A percentile compares a stretch with the other conserved stretches of the same genome.
Evolutionary conservation across 2,113 vertebrate species (phyloP).

Genomic region (Dicerorhinus sumatrensis): DNA sequence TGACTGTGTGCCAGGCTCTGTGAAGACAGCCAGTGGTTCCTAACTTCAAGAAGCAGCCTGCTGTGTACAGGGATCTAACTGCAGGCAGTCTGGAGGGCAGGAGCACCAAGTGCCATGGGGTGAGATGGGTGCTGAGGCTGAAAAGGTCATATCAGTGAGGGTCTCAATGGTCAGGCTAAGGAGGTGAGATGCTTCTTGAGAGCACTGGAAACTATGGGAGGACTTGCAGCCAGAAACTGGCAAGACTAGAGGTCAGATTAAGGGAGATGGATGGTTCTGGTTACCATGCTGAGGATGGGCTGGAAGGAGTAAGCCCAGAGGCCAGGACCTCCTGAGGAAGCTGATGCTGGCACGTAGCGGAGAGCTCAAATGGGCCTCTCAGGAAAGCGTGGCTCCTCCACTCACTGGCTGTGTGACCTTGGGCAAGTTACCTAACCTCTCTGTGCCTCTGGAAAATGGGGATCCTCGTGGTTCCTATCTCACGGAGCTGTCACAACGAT

Average conservation of each 20-base stretch:
- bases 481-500: background rate
- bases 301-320: background rate
- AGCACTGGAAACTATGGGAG: background rate
- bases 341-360: background rate
- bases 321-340: background rate
- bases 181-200: background rate
- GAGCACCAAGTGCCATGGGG: background rate
- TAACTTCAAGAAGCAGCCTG: background rate
- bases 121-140: background rate
- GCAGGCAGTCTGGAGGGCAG: background rate
- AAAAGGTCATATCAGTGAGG: background rate
- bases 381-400: background rate
- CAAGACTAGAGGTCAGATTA: background rate
- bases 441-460: background rate
- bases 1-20: background rate
- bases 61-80: background rate
- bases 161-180: background rate
- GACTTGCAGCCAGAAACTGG: background rate
- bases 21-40: background rate
- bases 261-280: background rate
- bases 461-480: background rate
- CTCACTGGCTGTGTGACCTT: background rate
- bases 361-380: background rate
- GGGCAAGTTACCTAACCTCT: conserved; percentile 9
- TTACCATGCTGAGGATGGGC: background rate